These are phyloP conservation scores for Neomonachus schauinslandi DNA, from an alignment of 2,113 vertebrate species.

Conservation along the genomic window DNA sequence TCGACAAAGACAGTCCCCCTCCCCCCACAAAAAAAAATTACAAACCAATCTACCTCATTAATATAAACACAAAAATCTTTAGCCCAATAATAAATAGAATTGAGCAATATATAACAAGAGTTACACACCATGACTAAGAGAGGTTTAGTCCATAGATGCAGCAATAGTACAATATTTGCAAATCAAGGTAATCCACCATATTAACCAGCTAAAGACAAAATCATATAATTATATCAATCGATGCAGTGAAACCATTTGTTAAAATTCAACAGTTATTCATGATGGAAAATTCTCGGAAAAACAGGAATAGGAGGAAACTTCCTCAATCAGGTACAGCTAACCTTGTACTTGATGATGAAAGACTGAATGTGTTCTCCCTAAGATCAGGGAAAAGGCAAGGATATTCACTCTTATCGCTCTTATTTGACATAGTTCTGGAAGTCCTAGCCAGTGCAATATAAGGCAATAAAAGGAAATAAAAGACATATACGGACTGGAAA, in stretches of 20 bases:
- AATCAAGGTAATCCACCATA: not conserved
- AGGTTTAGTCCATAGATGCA: not conserved
- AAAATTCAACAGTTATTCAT: slow-evolving; percentile 14
- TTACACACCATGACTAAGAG: not conserved
- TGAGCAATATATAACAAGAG: not conserved
- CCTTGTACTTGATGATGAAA: not conserved
- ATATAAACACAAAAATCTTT: not conserved
- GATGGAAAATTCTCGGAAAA: slow-evolving; percentile 18
- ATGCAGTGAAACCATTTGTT: not conserved
- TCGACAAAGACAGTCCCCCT: not conserved
- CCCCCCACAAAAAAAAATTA: not conserved
- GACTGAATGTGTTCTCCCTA: not conserved
- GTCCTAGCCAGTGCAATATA: not conserved
- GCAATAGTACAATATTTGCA: slow-evolving; percentile 23
- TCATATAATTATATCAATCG: not conserved
- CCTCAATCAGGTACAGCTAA: not conserved
- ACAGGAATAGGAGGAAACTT: not conserved
- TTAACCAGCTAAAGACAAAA: not conserved
- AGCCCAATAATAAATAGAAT: not conserved
- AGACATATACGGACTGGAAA: not conserved
- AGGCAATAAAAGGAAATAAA: not conserved
- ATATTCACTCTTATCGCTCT: not conserved
- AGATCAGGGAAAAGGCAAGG: not conserved
- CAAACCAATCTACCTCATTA: not conserved
- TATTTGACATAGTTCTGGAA: not conserved